Evolutionary conservation across 2,797 vertebrate genomes (phyloP).

Genomic region (Scolopax rusticola): DNA sequence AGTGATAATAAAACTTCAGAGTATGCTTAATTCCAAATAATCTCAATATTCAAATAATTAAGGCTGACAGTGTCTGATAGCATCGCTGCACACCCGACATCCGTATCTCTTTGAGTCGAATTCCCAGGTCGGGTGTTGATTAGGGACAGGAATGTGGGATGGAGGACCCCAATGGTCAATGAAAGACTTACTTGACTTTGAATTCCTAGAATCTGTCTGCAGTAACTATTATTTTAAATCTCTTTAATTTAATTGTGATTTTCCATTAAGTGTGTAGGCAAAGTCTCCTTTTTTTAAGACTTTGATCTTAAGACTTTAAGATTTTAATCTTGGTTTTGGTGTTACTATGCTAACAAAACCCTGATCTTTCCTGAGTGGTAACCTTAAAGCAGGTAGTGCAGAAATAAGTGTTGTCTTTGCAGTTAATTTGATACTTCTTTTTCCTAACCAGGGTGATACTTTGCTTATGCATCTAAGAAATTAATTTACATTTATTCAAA

Average conservation of each 20-base stretch:
- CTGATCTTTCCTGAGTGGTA: neutral
- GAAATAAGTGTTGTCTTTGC: neutral
- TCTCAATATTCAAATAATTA: neutral
- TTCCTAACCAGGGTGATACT: neutral
- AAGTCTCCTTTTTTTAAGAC: neutral
- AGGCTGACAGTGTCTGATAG: neutral
- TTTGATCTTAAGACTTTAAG: too few relatives aligned
- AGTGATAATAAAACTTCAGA: neutral
- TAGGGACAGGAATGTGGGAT: neutral
- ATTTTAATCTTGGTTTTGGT: neutral
- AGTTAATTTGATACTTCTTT: neutral
- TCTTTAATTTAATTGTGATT: neutral
- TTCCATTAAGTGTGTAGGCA: neutral
- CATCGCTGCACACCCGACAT: rapidly evolving
- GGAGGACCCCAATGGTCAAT: rapidly evolving
- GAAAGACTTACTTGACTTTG: neutral
- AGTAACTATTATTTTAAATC: neutral
- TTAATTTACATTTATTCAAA: neutral
- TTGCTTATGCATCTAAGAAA: neutral
- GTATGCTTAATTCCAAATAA: neutral
- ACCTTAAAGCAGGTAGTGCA: neutral
- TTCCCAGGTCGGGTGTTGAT: rapidly evolving
- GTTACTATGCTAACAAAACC: neutral
- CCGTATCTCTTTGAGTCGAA: rapidly evolving
- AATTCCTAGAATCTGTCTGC: neutral